phyloP scores from a whole-genome alignment of 2,888 invertebrate species.

The Leucozona laternaria region DNA sequence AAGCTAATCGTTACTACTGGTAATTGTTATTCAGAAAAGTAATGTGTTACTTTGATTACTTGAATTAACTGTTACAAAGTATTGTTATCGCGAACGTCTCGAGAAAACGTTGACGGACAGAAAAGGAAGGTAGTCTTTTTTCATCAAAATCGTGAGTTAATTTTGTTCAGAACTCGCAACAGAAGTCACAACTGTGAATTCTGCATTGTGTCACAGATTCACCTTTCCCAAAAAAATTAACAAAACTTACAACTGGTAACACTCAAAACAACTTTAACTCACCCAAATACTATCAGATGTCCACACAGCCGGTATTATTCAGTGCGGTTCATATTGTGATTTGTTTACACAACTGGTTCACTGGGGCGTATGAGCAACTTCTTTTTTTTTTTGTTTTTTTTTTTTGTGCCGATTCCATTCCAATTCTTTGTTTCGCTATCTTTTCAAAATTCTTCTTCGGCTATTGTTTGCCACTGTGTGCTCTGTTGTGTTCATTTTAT shows the following conservation, averaged over 20 bases:
- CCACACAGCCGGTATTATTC: slow-evolving; percentile 5
- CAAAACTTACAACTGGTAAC: slow-evolving; percentile 6
- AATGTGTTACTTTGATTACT: no score
- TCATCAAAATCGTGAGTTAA: no score
- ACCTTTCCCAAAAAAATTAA: neutral
- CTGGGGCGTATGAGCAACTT: slow-evolving; percentile 67
- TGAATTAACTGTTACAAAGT: no score
- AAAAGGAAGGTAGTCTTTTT: no score
- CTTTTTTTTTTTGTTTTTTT: slow-evolving; percentile 12
- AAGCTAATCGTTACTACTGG: no score
- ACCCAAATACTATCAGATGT: slow-evolving; percentile 24
- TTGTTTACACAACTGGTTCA: slow-evolving; percentile 61
- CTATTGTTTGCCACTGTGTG: slow-evolving; percentile 46
- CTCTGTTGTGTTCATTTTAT: slow-evolving; percentile 58
- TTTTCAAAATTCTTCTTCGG: slow-evolving; percentile 49
- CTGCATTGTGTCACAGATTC: no score
- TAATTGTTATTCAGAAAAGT: no score
- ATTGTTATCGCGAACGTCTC: no score
- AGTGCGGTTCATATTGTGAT: slow-evolving; percentile 48
- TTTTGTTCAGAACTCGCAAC: no score
- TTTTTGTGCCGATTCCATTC: slow-evolving; percentile 50
- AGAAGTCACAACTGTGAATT: no score
- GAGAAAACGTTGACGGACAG: no score
- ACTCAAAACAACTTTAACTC: neutral
- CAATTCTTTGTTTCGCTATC: slow-evolving; percentile 42